phyloP scores from a whole-genome alignment of 2,797 vertebrate genomes.

The Squalus acanthias region DNA sequence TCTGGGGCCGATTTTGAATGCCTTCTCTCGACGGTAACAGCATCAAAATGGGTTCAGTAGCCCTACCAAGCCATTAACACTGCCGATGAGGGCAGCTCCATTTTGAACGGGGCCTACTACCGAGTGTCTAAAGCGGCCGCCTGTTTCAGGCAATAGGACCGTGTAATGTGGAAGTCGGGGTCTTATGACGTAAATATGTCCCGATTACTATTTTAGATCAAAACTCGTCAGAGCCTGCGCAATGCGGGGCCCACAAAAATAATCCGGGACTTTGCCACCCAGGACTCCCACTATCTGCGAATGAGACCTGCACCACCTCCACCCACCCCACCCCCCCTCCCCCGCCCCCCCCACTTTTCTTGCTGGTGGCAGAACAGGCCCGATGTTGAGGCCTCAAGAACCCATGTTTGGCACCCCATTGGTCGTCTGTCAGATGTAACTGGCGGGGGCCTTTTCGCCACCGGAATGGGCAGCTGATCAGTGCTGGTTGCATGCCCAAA shows the following conservation, averaged over 20 bases:
- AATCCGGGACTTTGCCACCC: neutral
- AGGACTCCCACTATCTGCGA: neutral
- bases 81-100: neutral
- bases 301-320: neutral
- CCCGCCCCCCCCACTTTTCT: neutral
- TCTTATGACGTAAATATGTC: neutral
- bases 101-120: neutral
- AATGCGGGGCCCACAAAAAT: neutral
- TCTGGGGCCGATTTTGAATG: neutral
- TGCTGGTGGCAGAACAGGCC: too few species aligned
- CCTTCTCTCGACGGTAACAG: neutral
- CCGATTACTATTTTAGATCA: neutral
- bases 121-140: too few species aligned
- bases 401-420: neutral
- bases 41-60: neutral
- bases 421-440: neutral
- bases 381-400: neutral
- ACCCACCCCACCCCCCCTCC: too few species aligned
- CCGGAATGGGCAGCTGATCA: neutral
- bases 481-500: neutral
- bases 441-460: neutral
- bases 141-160: too few species aligned
- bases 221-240: neutral
- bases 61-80: neutral
- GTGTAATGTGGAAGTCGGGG: neutral